A percentile compares a stretch with the other conserved stretches of the same genome.
Evolutionary conservation across 2,113 vertebrate species (phyloP).

Genomic region (Plecturocebus donacophilus): DNA sequence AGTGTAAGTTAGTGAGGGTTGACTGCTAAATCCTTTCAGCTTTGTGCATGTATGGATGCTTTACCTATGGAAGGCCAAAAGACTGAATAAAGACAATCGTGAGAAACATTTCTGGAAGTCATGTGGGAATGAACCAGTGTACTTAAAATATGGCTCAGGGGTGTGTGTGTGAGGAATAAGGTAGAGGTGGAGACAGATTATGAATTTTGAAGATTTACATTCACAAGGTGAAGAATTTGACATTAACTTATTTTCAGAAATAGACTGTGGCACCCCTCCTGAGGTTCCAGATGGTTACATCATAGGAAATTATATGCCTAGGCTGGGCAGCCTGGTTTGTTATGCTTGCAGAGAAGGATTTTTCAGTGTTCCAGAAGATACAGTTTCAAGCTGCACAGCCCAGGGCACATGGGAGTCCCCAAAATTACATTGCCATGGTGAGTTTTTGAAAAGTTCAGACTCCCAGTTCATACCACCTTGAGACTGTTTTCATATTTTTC

Average conservation of each 20-base stretch:
- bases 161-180: neutral
- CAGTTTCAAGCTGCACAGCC: slow-evolving; percentile 76
- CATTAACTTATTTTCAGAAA: slow-evolving; percentile 78
- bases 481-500: neutral
- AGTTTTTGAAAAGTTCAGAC: slow-evolving; percentile 16
- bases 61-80: neutral
- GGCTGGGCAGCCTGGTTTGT: slow-evolving; percentile 72
- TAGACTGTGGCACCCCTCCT: slow-evolving; percentile 82
- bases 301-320: slow-evolving; percentile 81
- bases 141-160: neutral
- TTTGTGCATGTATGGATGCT: neutral
- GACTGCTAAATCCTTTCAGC: neutral
- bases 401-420: slow-evolving; percentile 67
- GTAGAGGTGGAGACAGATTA: neutral
- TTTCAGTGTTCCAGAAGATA: slow-evolving; percentile 51
- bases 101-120: neutral
- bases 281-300: slow-evolving; percentile 79
- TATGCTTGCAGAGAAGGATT: slow-evolving; percentile 83
- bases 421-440: slow-evolving; percentile 68
- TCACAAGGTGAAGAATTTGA: slow-evolving; percentile 23
- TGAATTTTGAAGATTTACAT: slow-evolving; percentile 21
- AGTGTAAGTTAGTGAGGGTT: neutral
- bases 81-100: neutral
- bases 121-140: neutral
- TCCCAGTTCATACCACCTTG: neutral